phyloP scores from a whole-genome alignment of 1,140 invertebrate genomes.

The Homalodisca vitripennis region DNA sequence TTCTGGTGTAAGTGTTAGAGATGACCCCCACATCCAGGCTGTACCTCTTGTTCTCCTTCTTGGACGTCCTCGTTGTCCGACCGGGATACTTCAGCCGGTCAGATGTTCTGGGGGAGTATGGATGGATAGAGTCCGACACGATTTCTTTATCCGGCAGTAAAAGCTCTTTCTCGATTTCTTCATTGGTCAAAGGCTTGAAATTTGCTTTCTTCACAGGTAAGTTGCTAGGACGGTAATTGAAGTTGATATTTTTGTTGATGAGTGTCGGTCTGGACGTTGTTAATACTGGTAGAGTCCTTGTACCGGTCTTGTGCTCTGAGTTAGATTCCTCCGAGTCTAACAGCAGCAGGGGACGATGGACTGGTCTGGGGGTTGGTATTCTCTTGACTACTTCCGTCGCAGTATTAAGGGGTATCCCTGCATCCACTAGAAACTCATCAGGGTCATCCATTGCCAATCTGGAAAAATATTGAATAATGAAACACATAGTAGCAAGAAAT shows the following conservation, averaged over 20 bases:
- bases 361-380: conserved; percentile 1
- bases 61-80: not conserved
- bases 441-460: not conserved
- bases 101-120: not conserved
- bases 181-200: conserved; percentile 3
- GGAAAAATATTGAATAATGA: too few species aligned
- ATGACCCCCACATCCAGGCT: not conserved
- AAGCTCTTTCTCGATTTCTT: conserved; percentile 13
- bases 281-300: too few species aligned
- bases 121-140: not conserved
- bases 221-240: not conserved
- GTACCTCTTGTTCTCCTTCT: conserved; percentile 15
- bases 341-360: not conserved
- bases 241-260: not conserved
- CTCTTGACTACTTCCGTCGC: not conserved
- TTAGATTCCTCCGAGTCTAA: not conserved
- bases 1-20: not conserved
- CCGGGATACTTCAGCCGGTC: not conserved
- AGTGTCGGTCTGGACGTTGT: too few species aligned
- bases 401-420: conserved; percentile 1
- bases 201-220: not conserved
- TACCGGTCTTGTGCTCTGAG: too few species aligned
- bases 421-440: conserved; percentile 12
- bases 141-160: not conserved
- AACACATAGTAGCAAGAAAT: too few species aligned